Evolutionary conservation across 2,797 vertebrate species (phyloP).

Genomic region (Esox lucius): DNA sequence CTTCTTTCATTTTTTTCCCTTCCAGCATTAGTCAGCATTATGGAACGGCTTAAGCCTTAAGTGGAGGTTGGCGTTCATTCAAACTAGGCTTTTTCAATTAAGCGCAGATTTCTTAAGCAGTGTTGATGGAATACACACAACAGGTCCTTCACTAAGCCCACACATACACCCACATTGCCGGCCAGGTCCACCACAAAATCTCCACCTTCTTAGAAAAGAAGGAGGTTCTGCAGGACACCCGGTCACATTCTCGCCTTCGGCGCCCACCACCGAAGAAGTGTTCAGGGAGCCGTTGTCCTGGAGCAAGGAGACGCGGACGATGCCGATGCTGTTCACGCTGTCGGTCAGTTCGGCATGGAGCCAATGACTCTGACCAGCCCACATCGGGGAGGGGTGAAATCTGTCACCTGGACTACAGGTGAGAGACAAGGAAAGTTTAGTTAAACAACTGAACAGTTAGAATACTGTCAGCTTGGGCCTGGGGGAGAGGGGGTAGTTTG

Average conservation of each 20-base stretch:
- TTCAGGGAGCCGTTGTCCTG: conserved; percentile 34
- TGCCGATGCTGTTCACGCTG: conserved; percentile 25
- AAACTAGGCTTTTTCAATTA: too few species aligned
- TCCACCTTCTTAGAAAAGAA: conserved; percentile 65
- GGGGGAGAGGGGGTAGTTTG: too few species aligned
- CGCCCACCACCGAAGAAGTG: conserved; percentile 34
- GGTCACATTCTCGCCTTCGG: conserved; percentile 52
- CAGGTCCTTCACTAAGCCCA: too few species aligned
- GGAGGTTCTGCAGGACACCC: conserved; percentile 58
- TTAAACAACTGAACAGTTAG: neutral
- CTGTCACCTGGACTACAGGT: conserved; percentile 24
- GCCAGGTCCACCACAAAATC: conserved; percentile 61
- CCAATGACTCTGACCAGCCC: conserved; percentile 20
- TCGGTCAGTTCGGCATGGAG: conserved; percentile 25
- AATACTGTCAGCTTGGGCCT: conserved; percentile 10
- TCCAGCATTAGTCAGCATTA: too few species aligned
- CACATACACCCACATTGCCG: conserved; percentile 64
- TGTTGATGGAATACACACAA: too few species aligned
- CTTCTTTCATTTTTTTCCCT: too few species aligned
- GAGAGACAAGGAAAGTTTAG: too few species aligned
- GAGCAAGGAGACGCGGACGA: conserved; percentile 14
- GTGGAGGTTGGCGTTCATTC: conserved; percentile 26
- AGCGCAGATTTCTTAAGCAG: too few species aligned
- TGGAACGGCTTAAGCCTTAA: too few species aligned
- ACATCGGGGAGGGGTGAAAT: conserved; percentile 27